phyloP scores from a whole-genome alignment of 2,888 invertebrate species.

The Polymixis lichenea region DNA sequence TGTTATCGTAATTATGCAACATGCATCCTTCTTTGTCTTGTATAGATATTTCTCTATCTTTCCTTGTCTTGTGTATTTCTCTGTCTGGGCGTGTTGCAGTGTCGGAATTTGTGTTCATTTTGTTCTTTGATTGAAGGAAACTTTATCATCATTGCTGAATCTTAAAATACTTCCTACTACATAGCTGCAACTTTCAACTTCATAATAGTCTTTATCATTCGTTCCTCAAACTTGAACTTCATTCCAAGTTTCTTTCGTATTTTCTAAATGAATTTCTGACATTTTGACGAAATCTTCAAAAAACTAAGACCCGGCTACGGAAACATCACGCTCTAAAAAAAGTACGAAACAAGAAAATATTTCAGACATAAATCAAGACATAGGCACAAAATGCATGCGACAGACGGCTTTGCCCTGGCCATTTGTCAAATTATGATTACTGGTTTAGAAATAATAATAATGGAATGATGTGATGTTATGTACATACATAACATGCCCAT shows the following conservation, averaged over 20 bases:
- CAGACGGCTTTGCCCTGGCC: no score
- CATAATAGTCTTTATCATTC: no score
- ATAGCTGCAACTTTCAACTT: neutral
- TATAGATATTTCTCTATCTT: conserved; percentile 7
- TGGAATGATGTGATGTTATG: no score
- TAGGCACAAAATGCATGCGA: no score
- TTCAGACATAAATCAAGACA: no score
- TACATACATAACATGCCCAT: no score
- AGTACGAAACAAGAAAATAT: no score
- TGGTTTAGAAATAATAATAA: no score
- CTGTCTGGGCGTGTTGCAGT: conserved; percentile 2
- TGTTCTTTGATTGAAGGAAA: neutral
- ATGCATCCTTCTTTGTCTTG: conserved; percentile 23
- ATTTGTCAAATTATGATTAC: no score
- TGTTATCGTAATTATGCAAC: conserved; percentile 29
- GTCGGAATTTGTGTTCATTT: neutral
- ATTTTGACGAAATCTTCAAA: neutral
- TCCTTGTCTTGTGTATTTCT: conserved; percentile 3
- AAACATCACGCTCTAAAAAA: no score
- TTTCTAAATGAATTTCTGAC: neutral
- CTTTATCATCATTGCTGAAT: neutral
- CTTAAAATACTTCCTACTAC: neutral
- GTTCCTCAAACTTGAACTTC: neutral
- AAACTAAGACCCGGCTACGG: no score
- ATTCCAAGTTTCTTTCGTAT: neutral